Evolutionary conservation across 2,113 vertebrate species (phyloP).

Genomic region (Meleagris gallopavo): DNA sequence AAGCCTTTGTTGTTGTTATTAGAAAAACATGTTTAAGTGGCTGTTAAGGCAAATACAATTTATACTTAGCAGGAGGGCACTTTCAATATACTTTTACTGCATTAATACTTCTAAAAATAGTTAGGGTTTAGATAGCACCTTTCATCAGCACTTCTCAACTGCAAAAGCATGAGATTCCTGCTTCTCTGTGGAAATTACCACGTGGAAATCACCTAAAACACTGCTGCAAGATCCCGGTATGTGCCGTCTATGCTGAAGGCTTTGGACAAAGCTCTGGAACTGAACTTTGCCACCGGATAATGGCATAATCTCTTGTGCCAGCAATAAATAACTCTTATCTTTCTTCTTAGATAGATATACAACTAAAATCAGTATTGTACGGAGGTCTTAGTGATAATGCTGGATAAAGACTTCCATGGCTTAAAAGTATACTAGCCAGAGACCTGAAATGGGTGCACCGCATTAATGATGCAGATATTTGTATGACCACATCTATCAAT

Average conservation of each 20-base stretch:
- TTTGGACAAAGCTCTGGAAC: slow-evolving; percentile 17
- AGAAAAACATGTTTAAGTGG: slow-evolving; percentile 5
- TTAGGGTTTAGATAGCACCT: slow-evolving; percentile 53
- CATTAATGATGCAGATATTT: background rate
- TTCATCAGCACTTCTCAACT: slow-evolving; percentile 64
- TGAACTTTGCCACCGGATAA: background rate
- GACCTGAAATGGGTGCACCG: background rate
- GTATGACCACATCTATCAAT: background rate
- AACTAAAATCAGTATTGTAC: background rate
- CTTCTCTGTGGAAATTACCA: background rate
- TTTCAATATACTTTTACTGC: slow-evolving; percentile 14
- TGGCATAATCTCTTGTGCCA: background rate
- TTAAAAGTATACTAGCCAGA: background rate
- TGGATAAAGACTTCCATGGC: background rate
- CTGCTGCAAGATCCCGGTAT: slow-evolving; percentile 1
- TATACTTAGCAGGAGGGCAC: slow-evolving; percentile 52
- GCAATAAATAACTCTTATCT: background rate
- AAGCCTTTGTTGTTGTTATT: background rate
- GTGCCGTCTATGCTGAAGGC: background rate
- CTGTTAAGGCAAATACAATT: background rate
- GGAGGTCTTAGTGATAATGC: background rate
- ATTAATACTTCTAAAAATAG: background rate
- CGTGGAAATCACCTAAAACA: background rate
- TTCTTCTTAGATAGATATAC: background rate
- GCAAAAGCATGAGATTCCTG: slow-evolving; percentile 35